A percentile compares a stretch with the other conserved stretches of the same genome.
These are phyloP conservation scores for Choreutis nemorana DNA, from an alignment of 2,888 invertebrate species.

Conservation along the genomic window DNA sequence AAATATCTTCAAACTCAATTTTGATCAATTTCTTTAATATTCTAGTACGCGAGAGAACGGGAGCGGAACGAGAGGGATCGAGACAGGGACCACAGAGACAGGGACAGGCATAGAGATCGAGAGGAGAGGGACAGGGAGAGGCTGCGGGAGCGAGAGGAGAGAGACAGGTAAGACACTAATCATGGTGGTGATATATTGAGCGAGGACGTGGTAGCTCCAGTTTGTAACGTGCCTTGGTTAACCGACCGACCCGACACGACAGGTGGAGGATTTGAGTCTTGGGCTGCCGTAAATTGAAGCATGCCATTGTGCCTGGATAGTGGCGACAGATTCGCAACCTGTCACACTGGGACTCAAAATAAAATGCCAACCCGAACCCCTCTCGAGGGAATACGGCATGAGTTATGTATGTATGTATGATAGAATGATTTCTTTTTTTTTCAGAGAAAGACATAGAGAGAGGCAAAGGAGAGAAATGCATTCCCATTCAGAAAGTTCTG, in stretches of 20 bases:
- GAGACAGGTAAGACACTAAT: slow-evolving; percentile 36
- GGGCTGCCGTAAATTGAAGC: too few relatives aligned
- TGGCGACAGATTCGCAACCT: too few relatives aligned
- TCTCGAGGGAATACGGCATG: too few relatives aligned
- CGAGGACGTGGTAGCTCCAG: background rate
- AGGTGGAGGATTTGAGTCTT: too few relatives aligned
- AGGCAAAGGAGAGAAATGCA: slow-evolving; percentile 49
- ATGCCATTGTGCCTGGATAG: too few relatives aligned
- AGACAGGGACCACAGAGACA: slow-evolving; percentile 65
- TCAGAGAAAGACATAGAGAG: slow-evolving; percentile 58
- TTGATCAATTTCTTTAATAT: slow-evolving; percentile 15
- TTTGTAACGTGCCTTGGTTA: too few relatives aligned
- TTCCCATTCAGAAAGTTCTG: slow-evolving; percentile 70
- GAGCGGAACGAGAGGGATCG: slow-evolving; percentile 62
- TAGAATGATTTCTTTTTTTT: slow-evolving; percentile 9
- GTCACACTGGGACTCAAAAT: too few relatives aligned
- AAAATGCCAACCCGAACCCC: background rate
- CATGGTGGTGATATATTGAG: background rate
- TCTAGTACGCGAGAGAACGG: slow-evolving; percentile 64
- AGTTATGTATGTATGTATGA: background rate
- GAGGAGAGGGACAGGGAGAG: slow-evolving; percentile 69
- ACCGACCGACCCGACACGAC: too few relatives aligned
- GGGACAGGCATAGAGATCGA: slow-evolving; percentile 66
- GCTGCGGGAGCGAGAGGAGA: slow-evolving; percentile 58
- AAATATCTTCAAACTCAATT: too few relatives aligned